Evolutionary conservation across 1,140 invertebrate genomes (phyloP), one percentile per base, ranked within the genome.

Genomic region (Druon quercuslanigerum): DNA sequence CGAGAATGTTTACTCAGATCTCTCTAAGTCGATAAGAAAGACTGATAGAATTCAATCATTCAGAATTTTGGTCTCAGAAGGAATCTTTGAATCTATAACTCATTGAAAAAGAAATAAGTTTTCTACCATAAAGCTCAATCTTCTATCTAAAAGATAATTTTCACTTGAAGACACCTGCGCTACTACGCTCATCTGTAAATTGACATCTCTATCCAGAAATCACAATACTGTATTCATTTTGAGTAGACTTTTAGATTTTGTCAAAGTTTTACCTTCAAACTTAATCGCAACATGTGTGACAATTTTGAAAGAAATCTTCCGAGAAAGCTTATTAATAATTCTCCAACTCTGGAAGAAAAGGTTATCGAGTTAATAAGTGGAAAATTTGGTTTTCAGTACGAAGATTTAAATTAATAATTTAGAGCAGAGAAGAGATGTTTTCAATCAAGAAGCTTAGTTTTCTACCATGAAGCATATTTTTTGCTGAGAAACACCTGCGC

Each of bases 161-260:
- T 20, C 57, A 66, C 14, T 14, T 13, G 46, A 20, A 40, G 33
- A 20, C 57, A 66, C 57, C 57, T 66, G 57, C 57, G 40, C 7
- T n/a, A n/a, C 57, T 16, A 66, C 7, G 3, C 57, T 66, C 57
- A 66, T 14, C 60, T 66, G 60, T 12, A 40, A 25, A 66, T 66
- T 66, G 60, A 25, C 40, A 46, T 46, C 25, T 46, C 40, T 1
- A 66, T 66, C 33, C 25, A 40, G 40, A 66, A 40, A 46, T 25
- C 60, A n/a, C 33, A n/a, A 9, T 14, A 46, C n/a, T 14, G 16
- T n/a, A 14, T 66, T 66, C 40, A 16, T 16, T 54, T 17, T n/a
- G 1, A 46, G 40, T 8, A 46, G 5, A 46, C 40, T 46, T 46
- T 11, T 11, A 46, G 8, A 46, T 1, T 46, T 11, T 8, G 6